A percentile compares a stretch with the other conserved stretches of the same genome.
Conservation (phyloP, 2,113 vertebrate species). For the Lasiurus borealis region DNA sequence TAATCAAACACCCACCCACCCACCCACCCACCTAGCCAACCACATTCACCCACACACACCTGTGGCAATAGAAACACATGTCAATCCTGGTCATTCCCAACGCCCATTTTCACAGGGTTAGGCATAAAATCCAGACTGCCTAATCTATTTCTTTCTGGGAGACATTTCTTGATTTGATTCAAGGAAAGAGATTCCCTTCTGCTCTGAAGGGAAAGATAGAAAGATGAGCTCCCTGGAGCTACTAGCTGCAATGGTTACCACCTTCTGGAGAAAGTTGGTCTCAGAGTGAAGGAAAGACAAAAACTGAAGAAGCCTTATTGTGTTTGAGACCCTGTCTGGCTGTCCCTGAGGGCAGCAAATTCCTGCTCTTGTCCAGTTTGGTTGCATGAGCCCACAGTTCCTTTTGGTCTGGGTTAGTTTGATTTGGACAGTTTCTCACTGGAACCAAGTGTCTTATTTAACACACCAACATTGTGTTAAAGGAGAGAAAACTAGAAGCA, state of each 20-base stretch:
- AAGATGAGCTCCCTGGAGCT: neutral
- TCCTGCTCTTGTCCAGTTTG: neutral
- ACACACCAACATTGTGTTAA: neutral
- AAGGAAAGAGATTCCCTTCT: neutral
- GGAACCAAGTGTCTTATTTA: neutral
- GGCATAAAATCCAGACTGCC: neutral
- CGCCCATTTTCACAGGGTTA: neutral
- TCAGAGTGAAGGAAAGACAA: neutral
- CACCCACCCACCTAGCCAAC: neutral
- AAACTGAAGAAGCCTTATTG: accelerated
- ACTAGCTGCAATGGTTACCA: neutral
- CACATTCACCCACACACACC: neutral
- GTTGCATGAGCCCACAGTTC: neutral
- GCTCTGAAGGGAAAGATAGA: neutral
- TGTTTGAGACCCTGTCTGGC: neutral
- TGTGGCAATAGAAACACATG: neutral
- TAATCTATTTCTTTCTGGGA: neutral
- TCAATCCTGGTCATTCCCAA: neutral
- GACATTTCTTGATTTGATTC: neutral
- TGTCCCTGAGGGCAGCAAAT: neutral
- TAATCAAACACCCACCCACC: neutral
- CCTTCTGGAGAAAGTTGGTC: neutral
- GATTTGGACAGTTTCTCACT: neutral
- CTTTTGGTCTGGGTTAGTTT: neutral
- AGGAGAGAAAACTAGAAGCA: neutral